These are phyloP conservation scores for Sisor rabdophorus DNA, from an alignment of 2,113 vertebrate species.

Conservation along the genomic window DNA sequence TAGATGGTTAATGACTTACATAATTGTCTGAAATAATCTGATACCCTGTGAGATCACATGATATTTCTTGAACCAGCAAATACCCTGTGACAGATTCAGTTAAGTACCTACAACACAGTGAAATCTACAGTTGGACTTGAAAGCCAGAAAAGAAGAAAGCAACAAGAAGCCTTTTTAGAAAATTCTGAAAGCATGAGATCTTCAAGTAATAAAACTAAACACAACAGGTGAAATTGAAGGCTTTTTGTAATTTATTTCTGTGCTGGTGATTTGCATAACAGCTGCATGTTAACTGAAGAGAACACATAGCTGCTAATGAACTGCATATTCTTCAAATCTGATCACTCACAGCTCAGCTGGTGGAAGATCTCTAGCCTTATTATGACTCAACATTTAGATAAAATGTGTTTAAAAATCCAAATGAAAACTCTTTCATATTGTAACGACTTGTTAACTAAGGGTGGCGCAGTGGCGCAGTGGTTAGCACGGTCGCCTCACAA, in stretches of 20 bases:
- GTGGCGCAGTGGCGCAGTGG: too few species aligned
- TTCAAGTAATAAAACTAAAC: constrained; percentile 50
- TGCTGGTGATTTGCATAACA: constrained; percentile 38
- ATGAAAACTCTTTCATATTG: not conserved
- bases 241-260: constrained; percentile 20
- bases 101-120: constrained; percentile 1
- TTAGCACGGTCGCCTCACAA: too few species aligned
- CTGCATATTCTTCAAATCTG: constrained; percentile 15
- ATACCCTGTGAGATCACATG: constrained; percentile 1
- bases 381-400: not conserved
- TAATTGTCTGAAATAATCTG: not conserved
- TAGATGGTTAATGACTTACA: constrained; percentile 15
- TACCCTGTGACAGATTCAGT: not conserved
- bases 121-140: not conserved
- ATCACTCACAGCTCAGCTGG: constrained; percentile 22
- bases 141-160: constrained; percentile 27
- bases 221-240: constrained; percentile 23
- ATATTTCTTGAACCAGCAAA: not conserved
- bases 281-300: constrained; percentile 30
- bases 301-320: constrained; percentile 7
- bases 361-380: not conserved
- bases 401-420: not conserved
- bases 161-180: constrained; percentile 33
- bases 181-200: constrained; percentile 26
- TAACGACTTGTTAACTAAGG: too few species aligned